phyloP scores from a whole-genome alignment of 2,113 vertebrate species.

The Coptodon bakossiorum region DNA sequence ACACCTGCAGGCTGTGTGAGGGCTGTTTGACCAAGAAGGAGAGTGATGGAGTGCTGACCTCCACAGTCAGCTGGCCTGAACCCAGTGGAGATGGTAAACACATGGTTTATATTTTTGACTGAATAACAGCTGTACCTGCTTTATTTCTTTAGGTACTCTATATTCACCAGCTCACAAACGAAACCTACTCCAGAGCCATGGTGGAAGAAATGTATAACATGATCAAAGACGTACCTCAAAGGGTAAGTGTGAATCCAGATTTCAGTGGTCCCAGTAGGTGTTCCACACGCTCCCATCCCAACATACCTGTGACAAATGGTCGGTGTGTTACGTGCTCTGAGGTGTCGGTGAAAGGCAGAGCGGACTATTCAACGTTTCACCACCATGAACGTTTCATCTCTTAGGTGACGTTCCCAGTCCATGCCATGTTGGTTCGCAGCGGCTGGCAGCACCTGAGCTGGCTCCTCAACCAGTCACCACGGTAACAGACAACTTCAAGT shows the following conservation, averaged over 20 bases:
- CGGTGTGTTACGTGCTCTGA: neutral
- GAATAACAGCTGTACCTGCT: neutral
- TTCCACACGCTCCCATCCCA: neutral
- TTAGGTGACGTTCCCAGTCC: constrained; percentile 75
- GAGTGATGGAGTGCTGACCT: neutral
- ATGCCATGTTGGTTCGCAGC: constrained; percentile 63
- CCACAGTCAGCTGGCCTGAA: neutral
- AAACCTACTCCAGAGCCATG: constrained; percentile 72
- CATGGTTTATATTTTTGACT: neutral
- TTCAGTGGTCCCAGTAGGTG: neutral
- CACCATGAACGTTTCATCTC: neutral
- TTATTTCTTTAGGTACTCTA: constrained; percentile 61
- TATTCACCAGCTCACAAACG: constrained; percentile 13
- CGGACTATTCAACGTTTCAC: neutral
- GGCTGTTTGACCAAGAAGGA: neutral
- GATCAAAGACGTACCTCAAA: constrained; percentile 67
- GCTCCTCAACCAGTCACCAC: constrained; percentile 77
- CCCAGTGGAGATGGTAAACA: neutral
- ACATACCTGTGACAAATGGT: neutral
- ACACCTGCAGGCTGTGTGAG: no score
- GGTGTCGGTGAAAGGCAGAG: neutral
- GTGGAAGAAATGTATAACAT: constrained; percentile 74
- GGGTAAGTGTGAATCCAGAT: neutral
- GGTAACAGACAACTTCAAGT: constrained; percentile 51
- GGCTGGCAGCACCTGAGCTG: constrained; percentile 82